Evolutionary conservation across 2,888 invertebrate genomes (phyloP), one percentile per base, ranked within the genome.

Genomic region (Dinocampus coccinellae): DNA sequence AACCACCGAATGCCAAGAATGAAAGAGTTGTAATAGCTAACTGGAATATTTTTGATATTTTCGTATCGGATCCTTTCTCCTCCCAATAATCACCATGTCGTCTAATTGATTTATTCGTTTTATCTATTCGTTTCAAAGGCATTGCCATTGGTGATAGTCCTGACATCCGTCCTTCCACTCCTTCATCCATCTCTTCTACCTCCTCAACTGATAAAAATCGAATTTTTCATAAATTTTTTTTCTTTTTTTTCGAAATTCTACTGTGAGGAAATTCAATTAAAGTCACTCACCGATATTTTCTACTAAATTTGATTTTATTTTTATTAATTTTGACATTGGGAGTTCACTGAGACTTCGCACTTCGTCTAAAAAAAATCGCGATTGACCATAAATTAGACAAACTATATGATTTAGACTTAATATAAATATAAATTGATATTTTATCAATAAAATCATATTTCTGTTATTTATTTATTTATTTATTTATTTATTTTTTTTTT

Each of bases 1-100:
- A 96, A 1, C 95, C 95, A 0, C 95, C 95, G 80, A 96, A 96
- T 0, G 95, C 95, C 7, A 95, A 87, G 87, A 95, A 95, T 0
- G 95, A 93, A 66, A 95, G 87, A 0, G 94, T 92, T 0, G 95
- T 95, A 10, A 95, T 90, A 0, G 95, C 93, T 77, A 93, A 89
- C 75, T 95, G 93, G 81, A 95, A 95, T 64, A 95, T 90, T 58
- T 92, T 92, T 76, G 93, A 92, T 62, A 95, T 89, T 84, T 93
- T 93, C 3, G 91, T 90, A 29, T 91, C 89, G 73, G 90, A 89
- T 55, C 89, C 81, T 0, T 89, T 78, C 1, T 86, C 87, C 6
- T 90, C 90, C 82, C 90, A 90, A 67, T 90, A 89, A 58, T 90
- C 90, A 0, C 85, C 87, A 73, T 81, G 82, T 69, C 84, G 78